Evolutionary conservation across 2,888 invertebrate genomes (phyloP), one percentile per base, ranked within the genome.

Genomic region (Liopterus haemorrhoidalis): DNA sequence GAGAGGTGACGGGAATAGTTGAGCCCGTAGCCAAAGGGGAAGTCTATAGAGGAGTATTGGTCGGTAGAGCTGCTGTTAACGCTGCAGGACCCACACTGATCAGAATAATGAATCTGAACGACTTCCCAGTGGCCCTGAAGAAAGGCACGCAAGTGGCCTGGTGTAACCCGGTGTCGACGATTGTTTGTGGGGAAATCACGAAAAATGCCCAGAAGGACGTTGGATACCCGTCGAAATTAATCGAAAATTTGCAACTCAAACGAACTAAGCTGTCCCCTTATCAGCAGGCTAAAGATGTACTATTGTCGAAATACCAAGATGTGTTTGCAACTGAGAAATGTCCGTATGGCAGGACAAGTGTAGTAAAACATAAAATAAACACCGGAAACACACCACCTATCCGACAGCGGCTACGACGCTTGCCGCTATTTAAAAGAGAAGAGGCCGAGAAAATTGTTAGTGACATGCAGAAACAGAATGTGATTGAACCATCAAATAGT

Each of bases 401-500:
- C 12, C 19, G 32, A 15, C 40, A 31, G 15, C n/a, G 5, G 9
- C 19, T 20, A 18, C 18, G 40, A 19, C 18, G 32, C 19, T n/a
- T 32, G 11, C 32, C 32, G 20, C 16, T 32, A 20, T 9, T n/a
- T 8, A 36, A 36, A 14, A 20, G 36, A 9, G 20, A 21, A 21
- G 11, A 21, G 22, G 36, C 21, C 8, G 36, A 36, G 12, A 12
- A 8, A 9, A 36, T 36, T 5, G 22, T 21, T 36, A 5, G 22
- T 4, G 36, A 21, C 11, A 36, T 36, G 11, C 18, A 21, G 36
- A 19, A 4, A 11, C 14, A 38, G 9, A 11, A 27, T 9, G 24
- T 12, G n/a, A 38, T 38, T 15, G 27, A 25, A 27, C 24, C 22
- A 9, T 38, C 38, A 25, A 25, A 16, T n/a, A 25, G 38, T 38